phyloP scores from a whole-genome alignment of 2,888 invertebrate species.

The Lasius platythorax region DNA sequence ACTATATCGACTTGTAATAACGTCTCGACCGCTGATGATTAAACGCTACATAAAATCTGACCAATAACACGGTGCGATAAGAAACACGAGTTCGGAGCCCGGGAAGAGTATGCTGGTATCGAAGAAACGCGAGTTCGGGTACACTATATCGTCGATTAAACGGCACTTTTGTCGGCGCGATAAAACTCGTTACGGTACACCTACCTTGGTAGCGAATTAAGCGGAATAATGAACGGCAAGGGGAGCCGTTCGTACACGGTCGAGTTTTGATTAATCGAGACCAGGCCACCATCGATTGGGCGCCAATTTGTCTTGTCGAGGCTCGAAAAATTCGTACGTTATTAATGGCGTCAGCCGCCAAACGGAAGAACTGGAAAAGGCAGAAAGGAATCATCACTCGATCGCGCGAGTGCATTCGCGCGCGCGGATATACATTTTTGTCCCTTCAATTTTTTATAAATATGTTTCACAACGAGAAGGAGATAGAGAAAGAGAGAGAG shows the following conservation, averaged over 20 bases:
- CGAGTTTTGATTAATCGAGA: slow-evolving; percentile 80
- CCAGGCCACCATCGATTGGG: slow-evolving; percentile 73
- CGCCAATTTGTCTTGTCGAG: slow-evolving; percentile 79
- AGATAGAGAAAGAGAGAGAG: not conserved
- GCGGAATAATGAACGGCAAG: slow-evolving; percentile 67
- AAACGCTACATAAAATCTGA: slow-evolving; percentile 43
- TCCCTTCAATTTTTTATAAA: slow-evolving; percentile 40
- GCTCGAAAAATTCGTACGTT: slow-evolving; percentile 74
- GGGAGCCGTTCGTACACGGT: slow-evolving; percentile 69
- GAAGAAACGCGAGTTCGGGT: slow-evolving; percentile 42
- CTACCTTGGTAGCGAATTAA: slow-evolving; percentile 64
- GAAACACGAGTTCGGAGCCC: slow-evolving; percentile 38
- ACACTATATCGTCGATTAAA: slow-evolving; percentile 58
- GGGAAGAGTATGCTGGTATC: slow-evolving; percentile 27
- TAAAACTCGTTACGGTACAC: slow-evolving; percentile 55
- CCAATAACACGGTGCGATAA: slow-evolving; percentile 39
- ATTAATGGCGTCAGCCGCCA: slow-evolving; percentile 71
- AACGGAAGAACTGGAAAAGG: slow-evolving; percentile 39
- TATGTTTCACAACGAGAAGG: not conserved
- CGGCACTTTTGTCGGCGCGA: slow-evolving; percentile 61
- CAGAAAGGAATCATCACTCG: slow-evolving; percentile 44
- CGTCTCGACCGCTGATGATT: slow-evolving; percentile 23
- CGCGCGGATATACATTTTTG: slow-evolving; percentile 34
- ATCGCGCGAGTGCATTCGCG: slow-evolving; percentile 51
- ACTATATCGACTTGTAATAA: slow-evolving; percentile 8